Percentiles rank a stretch among this genome's conserved stretches.
Evolutionary conservation across 2,797 vertebrate genomes (phyloP).

Genomic region (Typhlichthys eigenmanni): DNA sequence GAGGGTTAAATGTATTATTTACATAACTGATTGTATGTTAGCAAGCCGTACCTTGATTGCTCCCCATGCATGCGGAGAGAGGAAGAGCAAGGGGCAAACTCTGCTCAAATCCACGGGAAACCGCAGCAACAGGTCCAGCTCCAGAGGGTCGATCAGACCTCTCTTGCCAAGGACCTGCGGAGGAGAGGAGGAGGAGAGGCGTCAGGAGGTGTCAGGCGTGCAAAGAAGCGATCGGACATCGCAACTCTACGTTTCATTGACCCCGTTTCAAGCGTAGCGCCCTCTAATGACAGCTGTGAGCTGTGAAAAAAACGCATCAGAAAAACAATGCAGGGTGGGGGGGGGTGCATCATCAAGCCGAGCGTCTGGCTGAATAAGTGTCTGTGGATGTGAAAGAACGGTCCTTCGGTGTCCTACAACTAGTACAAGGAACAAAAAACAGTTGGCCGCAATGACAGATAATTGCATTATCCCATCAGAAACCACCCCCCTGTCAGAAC

Average conservation of each 20-base stretch:
- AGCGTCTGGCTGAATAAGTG: slow-evolving; percentile 29
- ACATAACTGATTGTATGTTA: too few relatives aligned
- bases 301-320: slow-evolving; percentile 25
- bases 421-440: slow-evolving; percentile 55
- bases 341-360: slow-evolving; percentile 14
- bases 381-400: slow-evolving; percentile 63
- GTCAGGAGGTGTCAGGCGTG: slow-evolving; percentile 11
- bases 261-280: slow-evolving; percentile 27
- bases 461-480: slow-evolving; percentile 76
- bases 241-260: slow-evolving; percentile 18
- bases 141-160: slow-evolving; percentile 73
- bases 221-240: slow-evolving; percentile 23
- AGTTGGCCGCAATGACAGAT: slow-evolving; percentile 69
- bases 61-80: slow-evolving; percentile 81
- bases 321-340: too few relatives aligned
- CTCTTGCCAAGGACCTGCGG: slow-evolving; percentile 79
- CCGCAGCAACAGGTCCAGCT: slow-evolving; percentile 82
- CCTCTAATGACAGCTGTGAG: slow-evolving; percentile 15
- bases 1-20: too few relatives aligned
- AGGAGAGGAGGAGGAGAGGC: slow-evolving; percentile 22
- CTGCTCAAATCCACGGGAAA: slow-evolving; percentile 78
- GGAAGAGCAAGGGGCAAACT: slow-evolving; percentile 81
- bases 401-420: slow-evolving; percentile 55
- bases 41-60: slow-evolving; percentile 77
- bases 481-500: slow-evolving; percentile 76